phyloP scores from a whole-genome alignment of 2,888 invertebrate genomes.

The Aporophyla lueneburgensis region DNA sequence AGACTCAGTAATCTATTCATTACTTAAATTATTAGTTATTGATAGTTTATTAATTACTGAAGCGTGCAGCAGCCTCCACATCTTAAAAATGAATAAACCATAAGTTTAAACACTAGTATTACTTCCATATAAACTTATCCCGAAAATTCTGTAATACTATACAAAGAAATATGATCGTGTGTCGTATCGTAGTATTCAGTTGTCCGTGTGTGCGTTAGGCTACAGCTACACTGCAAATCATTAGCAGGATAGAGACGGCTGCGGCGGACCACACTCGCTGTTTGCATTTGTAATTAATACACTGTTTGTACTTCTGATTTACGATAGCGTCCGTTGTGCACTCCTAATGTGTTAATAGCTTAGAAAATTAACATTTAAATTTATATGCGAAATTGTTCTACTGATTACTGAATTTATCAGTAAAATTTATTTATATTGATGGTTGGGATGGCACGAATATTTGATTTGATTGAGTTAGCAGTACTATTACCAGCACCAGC shows the following conservation, averaged over 20 bases:
- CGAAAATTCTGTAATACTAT: not conserved
- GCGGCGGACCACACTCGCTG: conserved; percentile 89
- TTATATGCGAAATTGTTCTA: conserved; percentile 39
- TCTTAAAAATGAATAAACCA: not conserved
- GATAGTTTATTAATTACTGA: too few species aligned
- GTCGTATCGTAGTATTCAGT: conserved; percentile 46
- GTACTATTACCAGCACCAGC: too few species aligned
- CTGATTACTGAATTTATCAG: conserved; percentile 6
- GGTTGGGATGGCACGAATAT: not conserved
- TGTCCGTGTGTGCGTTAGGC: conserved; percentile 56
- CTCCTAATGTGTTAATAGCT: conserved; percentile 90
- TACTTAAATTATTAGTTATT: too few species aligned
- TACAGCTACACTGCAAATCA: conserved; percentile 87
- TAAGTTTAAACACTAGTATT: not conserved
- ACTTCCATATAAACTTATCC: too few species aligned
- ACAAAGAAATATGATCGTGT: conserved; percentile 24
- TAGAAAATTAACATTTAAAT: conserved; percentile 81
- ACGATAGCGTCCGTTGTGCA: conserved; percentile 86
- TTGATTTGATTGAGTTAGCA: too few species aligned
- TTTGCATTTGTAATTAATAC: conserved; percentile 91
- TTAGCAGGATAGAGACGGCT: conserved; percentile 89
- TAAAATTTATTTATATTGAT: not conserved
- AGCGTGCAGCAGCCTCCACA: too few species aligned
- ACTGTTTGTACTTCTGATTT: conserved; percentile 90
- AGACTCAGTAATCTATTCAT: too few species aligned